Base-by-base conservation (phyloP, 2,113 vertebrate species). In the Hystrix cristata region DNA sequence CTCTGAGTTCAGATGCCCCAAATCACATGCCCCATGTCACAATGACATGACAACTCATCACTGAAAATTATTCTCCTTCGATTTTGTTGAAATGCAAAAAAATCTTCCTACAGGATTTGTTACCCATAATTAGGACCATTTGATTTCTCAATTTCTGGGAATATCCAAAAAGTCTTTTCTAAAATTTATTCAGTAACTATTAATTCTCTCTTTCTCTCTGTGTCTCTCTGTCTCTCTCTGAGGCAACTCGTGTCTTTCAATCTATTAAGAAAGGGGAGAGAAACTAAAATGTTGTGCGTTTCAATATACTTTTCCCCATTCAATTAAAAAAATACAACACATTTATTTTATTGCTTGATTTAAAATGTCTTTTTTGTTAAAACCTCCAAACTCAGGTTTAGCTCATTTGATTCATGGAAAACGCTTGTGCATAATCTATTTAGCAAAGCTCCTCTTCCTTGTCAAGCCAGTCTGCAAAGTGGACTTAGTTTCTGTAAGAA, bases 231-330 rank as follows among this genome's bases (percentile, higher is more conserved):
- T 25, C 43, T 74, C 4, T 46, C 60, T 83, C 29, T 71, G 19
- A 43, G 38, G 29, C 23, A 95, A 51, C 25, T 53, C 93, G 23
- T 74, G 67, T 91, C 34, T 31, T 76, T 60, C 27, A 62, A 88
- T 65, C 90, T 84, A 76, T 85, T 90, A 67, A 86, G 69, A 96
- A 93, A 90, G 31, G 29, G 7, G 27, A 91, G 64, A 53, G 74
- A 95, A 94, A 96, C 95, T 94, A 94, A 90, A 97, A 60, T 93
- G 81, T 62, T 23, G 2, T 87, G 85, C 59, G 90, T 91, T 94
- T 94, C 21, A 93, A 86, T 72, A 57, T 46, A 27, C 69, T 92
- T 95, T 91, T 43, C 38, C 12, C 57, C 62, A 11, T 43, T 27
- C n/a, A 90, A 53, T 96, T 83, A 55, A 53, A 94, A 64, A 90